Conservation (phyloP, 2,113 vertebrate species). For the Apteryx mantelli region DNA sequence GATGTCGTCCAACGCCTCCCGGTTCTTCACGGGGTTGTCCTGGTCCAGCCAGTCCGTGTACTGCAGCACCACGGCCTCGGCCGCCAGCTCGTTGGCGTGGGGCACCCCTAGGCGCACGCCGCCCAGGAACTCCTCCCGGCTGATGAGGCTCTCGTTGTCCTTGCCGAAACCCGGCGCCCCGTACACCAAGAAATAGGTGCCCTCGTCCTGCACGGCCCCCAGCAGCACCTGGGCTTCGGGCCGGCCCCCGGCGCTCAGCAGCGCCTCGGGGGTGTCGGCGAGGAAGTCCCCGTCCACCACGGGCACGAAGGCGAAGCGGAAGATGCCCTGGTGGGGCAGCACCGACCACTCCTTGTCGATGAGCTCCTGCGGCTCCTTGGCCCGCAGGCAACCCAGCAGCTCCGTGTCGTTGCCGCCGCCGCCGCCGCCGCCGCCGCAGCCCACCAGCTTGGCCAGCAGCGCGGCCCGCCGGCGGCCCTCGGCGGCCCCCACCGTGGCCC, state of each 20-base stretch:
- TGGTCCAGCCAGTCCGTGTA: conserved; percentile 94
- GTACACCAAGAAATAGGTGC: conserved; percentile 90
- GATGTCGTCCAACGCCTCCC: conserved; percentile 90
- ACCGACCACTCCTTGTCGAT: conserved; percentile 87
- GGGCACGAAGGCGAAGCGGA: conserved; percentile 92
- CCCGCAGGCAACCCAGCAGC: conserved; percentile 83
- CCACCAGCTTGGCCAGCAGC: conserved; percentile 78
- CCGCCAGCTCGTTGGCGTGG: conserved; percentile 88
- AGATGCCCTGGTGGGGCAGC: conserved; percentile 80
- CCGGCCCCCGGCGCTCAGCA: conserved; percentile 83
- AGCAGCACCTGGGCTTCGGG: conserved; percentile 84
- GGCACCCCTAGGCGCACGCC: conserved; percentile 89
- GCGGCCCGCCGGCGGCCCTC: conserved; percentile 86
- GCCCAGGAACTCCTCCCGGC: conserved; percentile 88
- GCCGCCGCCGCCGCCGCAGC: conserved; percentile 49
- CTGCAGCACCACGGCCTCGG: conserved; percentile 90
- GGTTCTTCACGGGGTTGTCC: conserved; percentile 86
- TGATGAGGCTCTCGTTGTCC: conserved; percentile 91
- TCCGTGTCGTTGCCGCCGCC: conserved; percentile 60
- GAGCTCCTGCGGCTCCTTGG: conserved; percentile 80
- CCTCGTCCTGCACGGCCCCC: conserved; percentile 92
- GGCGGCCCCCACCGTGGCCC: conserved; percentile 83
- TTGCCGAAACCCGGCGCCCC: conserved; percentile 94
- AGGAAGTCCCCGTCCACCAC: conserved; percentile 88
- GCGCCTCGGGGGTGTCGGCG: conserved; percentile 84